These are phyloP conservation scores for Psilopogon haemacephalus DNA, from an alignment of 2,113 vertebrate genomes.

Conservation along the genomic window DNA sequence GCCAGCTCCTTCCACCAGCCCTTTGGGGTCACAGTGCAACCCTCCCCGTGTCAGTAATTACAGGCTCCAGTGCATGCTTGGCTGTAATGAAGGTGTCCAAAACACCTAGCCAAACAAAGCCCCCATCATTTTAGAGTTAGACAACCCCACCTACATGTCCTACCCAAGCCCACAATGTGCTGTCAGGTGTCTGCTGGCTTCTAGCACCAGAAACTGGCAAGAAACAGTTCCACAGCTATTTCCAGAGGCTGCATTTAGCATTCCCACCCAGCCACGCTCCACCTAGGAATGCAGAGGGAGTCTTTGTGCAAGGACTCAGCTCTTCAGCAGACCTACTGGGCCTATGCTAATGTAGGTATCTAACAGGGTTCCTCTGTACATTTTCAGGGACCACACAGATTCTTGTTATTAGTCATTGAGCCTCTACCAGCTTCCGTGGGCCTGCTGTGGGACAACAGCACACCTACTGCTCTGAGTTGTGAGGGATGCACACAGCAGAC, in stretches of 20 bases:
- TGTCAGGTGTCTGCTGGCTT: not conserved
- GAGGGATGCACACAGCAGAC: not conserved
- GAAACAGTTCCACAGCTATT: not conserved
- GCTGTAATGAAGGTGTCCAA: not conserved
- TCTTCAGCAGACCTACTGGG: not conserved
- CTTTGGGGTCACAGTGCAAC: not conserved
- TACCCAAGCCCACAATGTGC: not conserved
- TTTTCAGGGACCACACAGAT: not conserved
- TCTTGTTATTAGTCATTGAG: not conserved
- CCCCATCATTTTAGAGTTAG: not conserved
- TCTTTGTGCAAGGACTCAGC: not conserved
- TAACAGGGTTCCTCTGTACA: not conserved
- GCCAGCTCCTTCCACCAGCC: not conserved
- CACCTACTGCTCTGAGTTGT: rapidly evolving
- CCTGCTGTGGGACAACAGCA: not conserved
- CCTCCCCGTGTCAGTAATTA: rapidly evolving
- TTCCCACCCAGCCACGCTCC: not conserved
- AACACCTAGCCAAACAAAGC: not conserved
- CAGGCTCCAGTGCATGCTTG: not conserved
- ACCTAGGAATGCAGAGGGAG: not conserved
- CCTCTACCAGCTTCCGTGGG: not conserved
- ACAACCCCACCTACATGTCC: not conserved
- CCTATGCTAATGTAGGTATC: not conserved
- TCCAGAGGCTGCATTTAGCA: not conserved
- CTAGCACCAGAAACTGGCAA: not conserved